Evolutionary conservation across 2,797 vertebrate species (phyloP).

Genomic region (Schizopygopsis pylzovi): DNA sequence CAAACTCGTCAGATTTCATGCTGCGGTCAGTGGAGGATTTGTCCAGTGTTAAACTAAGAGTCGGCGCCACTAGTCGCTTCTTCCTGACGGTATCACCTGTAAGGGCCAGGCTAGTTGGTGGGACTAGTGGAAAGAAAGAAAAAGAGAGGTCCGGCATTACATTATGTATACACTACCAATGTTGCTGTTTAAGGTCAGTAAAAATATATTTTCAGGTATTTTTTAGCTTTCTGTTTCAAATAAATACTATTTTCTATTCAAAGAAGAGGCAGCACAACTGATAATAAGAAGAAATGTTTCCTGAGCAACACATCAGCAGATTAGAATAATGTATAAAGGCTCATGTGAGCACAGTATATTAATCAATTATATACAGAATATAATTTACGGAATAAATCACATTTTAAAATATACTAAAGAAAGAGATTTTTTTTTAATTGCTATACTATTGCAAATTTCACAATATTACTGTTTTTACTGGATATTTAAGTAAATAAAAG

Average conservation of each 20-base stretch:
- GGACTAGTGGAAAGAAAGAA: conserved; percentile 58
- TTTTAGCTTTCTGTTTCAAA: not conserved
- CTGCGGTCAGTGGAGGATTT: conserved; percentile 59
- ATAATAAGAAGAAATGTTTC: not conserved
- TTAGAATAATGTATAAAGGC: not conserved
- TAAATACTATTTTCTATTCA: not conserved
- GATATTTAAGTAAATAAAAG: not conserved
- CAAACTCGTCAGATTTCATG: conserved; percentile 62
- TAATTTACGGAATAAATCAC: too few relatives aligned
- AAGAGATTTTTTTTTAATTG: not conserved
- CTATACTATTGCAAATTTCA: not conserved
- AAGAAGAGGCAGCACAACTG: not conserved
- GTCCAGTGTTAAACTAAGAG: conserved; percentile 74
- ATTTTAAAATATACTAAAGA: not conserved
- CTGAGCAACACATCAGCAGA: not conserved
- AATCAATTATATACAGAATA: too few relatives aligned
- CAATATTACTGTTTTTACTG: not conserved
- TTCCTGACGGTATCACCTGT: conserved; percentile 72
- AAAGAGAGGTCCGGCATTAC: not conserved
- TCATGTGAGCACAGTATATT: not conserved
- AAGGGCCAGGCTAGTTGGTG: conserved; percentile 75
- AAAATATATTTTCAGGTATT: not conserved
- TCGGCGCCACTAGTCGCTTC: conserved; percentile 78
- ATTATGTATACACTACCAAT: not conserved
- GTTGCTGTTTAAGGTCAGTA: not conserved